These are phyloP conservation scores for Drosophila setifemur DNA, from an alignment of 1,140 invertebrate species.

Conservation along the genomic window DNA sequence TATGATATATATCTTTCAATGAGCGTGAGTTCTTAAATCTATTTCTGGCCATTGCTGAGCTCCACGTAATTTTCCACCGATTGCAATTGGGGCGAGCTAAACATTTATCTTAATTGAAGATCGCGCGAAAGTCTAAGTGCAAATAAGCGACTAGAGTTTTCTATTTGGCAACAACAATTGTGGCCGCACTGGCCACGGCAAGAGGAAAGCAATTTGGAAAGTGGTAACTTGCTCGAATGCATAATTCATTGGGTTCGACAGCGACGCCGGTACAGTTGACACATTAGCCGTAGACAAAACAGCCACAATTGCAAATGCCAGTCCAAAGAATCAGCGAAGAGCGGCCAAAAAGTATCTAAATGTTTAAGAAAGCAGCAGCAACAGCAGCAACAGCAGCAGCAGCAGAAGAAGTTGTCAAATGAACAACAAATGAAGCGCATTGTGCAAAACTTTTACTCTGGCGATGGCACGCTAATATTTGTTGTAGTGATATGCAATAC, in stretches of 20 bases:
- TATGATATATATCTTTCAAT: not conserved
- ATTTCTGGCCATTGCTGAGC: not conserved
- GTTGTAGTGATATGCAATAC: slow-evolving; percentile 45
- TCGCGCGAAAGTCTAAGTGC: slow-evolving; percentile 57
- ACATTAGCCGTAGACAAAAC: slow-evolving; percentile 52
- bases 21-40: not conserved
- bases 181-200: slow-evolving; percentile 3
- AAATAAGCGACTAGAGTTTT: slow-evolving; percentile 63
- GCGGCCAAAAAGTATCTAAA: slow-evolving; percentile 4
- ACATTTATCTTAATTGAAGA: slow-evolving; percentile 59
- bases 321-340: slow-evolving; percentile 54
- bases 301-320: slow-evolving; percentile 61
- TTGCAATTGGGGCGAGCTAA: slow-evolving; percentile 35
- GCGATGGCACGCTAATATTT: slow-evolving; percentile 30
- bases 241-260: slow-evolving; percentile 68
- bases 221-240: slow-evolving; percentile 70
- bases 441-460: slow-evolving; percentile 76
- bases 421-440: slow-evolving; percentile 73
- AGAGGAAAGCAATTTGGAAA: slow-evolving; percentile 74
- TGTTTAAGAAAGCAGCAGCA: slow-evolving; percentile 7
- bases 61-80: slow-evolving; percentile 1
- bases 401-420: slow-evolving; percentile 64
- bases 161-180: slow-evolving; percentile 55
- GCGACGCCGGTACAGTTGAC: slow-evolving; percentile 58
- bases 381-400: slow-evolving; percentile 7